Percentiles rank a stretch among this genome's conserved stretches.
phyloP scores from a whole-genome alignment of 2,113 vertebrate species.

The Pelobates fuscus region DNA sequence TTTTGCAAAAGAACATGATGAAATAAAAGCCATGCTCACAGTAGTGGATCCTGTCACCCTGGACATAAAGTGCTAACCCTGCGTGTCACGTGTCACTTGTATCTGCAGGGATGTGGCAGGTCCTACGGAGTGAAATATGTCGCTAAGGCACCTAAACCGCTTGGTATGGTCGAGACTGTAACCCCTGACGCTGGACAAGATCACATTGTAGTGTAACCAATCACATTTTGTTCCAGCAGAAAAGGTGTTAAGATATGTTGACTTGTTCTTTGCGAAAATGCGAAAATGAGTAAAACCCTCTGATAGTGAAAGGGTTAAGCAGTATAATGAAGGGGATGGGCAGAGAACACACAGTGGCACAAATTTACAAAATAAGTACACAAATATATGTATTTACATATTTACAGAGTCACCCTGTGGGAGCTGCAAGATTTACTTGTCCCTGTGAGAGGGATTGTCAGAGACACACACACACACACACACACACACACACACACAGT shows the following conservation, averaged over 20 bases:
- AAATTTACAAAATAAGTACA: slow-evolving; percentile 43
- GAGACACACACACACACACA: background rate
- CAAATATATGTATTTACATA: slow-evolving; percentile 41
- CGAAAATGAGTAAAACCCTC: background rate
- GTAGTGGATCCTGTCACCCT: slow-evolving; percentile 33
- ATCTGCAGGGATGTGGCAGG: slow-evolving; percentile 3
- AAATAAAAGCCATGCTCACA: slow-evolving; percentile 50
- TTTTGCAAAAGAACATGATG: slow-evolving; percentile 37
- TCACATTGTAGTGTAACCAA: background rate
- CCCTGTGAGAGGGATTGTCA: slow-evolving; percentile 21
- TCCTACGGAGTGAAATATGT: slow-evolving; percentile 38
- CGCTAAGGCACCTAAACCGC: slow-evolving; percentile 48
- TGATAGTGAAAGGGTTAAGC: slow-evolving; percentile 23
- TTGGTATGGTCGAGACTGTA: slow-evolving; percentile 40
- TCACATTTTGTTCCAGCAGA: slow-evolving; percentile 2
- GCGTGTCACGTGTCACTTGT: slow-evolving; percentile 28
- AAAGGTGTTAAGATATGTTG: background rate
- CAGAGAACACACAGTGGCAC: no score
- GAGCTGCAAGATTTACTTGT: background rate
- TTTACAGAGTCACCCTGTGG: slow-evolving; percentile 36
- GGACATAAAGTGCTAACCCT: slow-evolving; percentile 47
- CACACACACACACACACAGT: slow-evolving; percentile 7
- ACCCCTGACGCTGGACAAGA: slow-evolving; percentile 25
- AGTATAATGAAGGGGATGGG: background rate
- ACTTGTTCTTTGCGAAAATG: background rate